Percentiles rank a stretch among this genome's conserved stretches.
Evolutionary conservation across 2,797 vertebrate genomes (phyloP).

Genomic region (Poeciliopsis infans): DNA sequence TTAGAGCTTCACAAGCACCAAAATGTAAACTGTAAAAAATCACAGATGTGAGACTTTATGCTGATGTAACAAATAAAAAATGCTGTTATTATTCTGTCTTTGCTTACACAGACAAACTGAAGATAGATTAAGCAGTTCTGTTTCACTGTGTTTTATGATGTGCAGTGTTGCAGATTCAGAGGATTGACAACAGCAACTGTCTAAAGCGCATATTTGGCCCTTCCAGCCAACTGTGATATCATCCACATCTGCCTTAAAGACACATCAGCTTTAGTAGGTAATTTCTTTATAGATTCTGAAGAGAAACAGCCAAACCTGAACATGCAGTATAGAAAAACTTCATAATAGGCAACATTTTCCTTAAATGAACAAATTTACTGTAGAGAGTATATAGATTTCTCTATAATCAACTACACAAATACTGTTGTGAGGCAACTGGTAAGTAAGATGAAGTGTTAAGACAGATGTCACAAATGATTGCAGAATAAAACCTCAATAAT

Average conservation of each 20-base stretch:
- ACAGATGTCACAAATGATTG: slow-evolving; percentile 24
- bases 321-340: neutral
- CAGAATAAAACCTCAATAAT: slow-evolving; percentile 19
- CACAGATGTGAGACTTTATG: neutral
- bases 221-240: slow-evolving; percentile 4
- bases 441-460: slow-evolving; percentile 22
- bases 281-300: neutral
- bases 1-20: neutral
- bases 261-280: neutral
- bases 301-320: neutral
- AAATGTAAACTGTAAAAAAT: neutral
- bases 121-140: neutral
- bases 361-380: slow-evolving; percentile 17
- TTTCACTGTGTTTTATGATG: neutral
- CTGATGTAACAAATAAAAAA: neutral
- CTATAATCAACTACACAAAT: slow-evolving; percentile 11
- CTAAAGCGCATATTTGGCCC: neutral
- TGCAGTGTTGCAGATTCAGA: neutral
- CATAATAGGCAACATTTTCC: neutral
- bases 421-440: slow-evolving; percentile 28
- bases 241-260: neutral
- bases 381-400: slow-evolving; percentile 10
- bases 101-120: neutral
- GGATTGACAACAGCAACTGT: neutral
- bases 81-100: neutral